Percentiles rank a stretch among this genome's conserved stretches.
Conservation (phyloP, 2,797 vertebrate genomes). For the Microctenopoma steveboyesi region DNA sequence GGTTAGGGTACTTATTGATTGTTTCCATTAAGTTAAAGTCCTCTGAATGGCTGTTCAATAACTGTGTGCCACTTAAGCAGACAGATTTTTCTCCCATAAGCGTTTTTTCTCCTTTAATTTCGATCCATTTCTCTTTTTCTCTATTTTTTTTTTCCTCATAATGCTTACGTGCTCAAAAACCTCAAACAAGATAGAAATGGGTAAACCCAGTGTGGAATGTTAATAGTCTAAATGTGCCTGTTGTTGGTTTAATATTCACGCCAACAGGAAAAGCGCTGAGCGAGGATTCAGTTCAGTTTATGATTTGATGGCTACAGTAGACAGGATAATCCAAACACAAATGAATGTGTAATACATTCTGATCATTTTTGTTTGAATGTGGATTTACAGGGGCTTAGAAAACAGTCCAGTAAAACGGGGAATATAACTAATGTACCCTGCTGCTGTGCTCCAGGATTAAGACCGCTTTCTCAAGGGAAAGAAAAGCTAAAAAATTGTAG, state of each 20-base stretch:
- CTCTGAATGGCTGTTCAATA: constrained; percentile 27
- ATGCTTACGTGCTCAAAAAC: constrained; percentile 12
- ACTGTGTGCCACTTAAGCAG: constrained; percentile 31
- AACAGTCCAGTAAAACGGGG: constrained; percentile 51
- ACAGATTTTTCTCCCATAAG: constrained; percentile 40
- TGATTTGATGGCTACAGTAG: constrained; percentile 35
- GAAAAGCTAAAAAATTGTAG: constrained; percentile 31
- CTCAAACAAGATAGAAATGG: constrained; percentile 23
- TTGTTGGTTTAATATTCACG: constrained; percentile 19
- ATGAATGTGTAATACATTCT: constrained; percentile 69
- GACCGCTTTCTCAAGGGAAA: constrained; percentile 13
- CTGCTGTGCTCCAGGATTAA: constrained; percentile 23
- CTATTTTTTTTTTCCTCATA: constrained; percentile 11
- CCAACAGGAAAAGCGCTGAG: constrained; percentile 19
- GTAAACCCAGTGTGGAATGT: constrained; percentile 35
- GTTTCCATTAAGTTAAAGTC: constrained; percentile 61
- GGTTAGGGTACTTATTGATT: constrained; percentile 59
- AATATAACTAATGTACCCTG: constrained; percentile 26
- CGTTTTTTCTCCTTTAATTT: constrained; percentile 47
- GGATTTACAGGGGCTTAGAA: constrained; percentile 59
- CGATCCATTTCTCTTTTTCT: constrained; percentile 17
- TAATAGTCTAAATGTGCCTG: constrained; percentile 16
- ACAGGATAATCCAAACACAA: constrained; percentile 43
- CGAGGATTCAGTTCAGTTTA: constrained; percentile 45
- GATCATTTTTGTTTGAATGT: constrained; percentile 63